Evolutionary conservation across 2,113 vertebrate genomes (phyloP).

Genomic region (Odobenus rosmarus): DNA sequence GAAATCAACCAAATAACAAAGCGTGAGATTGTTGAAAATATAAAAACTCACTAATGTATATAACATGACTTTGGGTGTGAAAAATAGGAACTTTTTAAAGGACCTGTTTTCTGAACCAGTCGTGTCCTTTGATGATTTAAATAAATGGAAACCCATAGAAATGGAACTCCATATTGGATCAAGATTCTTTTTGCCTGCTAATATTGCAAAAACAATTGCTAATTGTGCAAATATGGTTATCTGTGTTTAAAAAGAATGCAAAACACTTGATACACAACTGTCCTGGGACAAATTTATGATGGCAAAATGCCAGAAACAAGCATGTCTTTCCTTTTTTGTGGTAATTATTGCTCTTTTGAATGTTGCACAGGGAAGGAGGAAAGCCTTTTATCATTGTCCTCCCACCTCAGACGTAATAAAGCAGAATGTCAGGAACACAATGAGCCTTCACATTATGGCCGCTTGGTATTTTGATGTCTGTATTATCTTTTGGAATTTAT

Average conservation of each 20-base stretch:
- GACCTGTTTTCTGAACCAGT: neutral
- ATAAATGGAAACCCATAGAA: neutral
- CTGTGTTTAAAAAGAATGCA: slow-evolving; percentile 35
- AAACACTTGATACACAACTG: slow-evolving; percentile 33
- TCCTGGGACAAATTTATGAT: slow-evolving; percentile 63
- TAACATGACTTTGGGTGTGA: neutral
- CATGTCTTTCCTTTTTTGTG: neutral
- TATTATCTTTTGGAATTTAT: slow-evolving; percentile 59
- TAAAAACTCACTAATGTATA: neutral
- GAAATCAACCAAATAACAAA: neutral
- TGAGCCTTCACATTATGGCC: slow-evolving; percentile 36
- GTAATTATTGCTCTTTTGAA: slow-evolving; percentile 55
- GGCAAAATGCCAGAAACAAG: slow-evolving; percentile 51
- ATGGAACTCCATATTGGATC: neutral
- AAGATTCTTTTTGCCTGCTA: neutral
- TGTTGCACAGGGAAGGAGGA: neutral
- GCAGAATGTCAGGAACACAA: slow-evolving; percentile 17
- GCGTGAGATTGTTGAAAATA: neutral
- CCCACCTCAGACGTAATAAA: neutral
- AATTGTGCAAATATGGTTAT: neutral
- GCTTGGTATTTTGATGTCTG: slow-evolving; percentile 38
- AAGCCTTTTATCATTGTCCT: slow-evolving; percentile 63
- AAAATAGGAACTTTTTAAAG: slow-evolving; percentile 14
- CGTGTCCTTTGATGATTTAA: slow-evolving; percentile 15
- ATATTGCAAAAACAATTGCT: neutral